Percentiles rank a stretch among this genome's conserved stretches.
Evolutionary conservation across 2,888 invertebrate species (phyloP).

Genomic region (Noctua pronuba): DNA sequence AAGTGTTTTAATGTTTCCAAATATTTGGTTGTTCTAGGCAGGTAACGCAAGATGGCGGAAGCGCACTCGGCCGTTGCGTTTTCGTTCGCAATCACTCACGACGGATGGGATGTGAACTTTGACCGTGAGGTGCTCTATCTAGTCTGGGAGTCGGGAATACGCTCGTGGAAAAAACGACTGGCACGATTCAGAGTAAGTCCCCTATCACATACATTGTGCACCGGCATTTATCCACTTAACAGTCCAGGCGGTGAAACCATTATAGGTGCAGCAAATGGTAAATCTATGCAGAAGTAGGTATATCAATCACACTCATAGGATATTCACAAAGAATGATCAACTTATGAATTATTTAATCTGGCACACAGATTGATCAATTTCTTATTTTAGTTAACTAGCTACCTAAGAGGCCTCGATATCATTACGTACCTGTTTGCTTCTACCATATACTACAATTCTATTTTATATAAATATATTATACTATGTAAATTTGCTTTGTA

Average conservation of each 20-base stretch:
- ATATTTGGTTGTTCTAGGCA: slow-evolving; percentile 57
- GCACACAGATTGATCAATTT: neutral
- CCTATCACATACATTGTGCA: neutral
- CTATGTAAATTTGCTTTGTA: slow-evolving; percentile 43
- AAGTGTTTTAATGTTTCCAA: neutral
- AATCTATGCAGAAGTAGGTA: slow-evolving; percentile 3
- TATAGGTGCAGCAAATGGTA: slow-evolving; percentile 12
- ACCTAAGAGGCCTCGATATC: slow-evolving; percentile 8
- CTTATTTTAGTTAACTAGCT: neutral
- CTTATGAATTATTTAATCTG: neutral
- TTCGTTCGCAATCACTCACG: slow-evolving; percentile 99
- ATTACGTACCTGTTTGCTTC: slow-evolving; percentile 12
- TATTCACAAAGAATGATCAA: neutral
- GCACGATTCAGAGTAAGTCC: slow-evolving; percentile 96
- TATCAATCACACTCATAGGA: neutral
- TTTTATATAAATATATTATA: slow-evolving; percentile 16
- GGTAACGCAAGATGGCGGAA: slow-evolving; percentile 95
- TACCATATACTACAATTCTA: neutral
- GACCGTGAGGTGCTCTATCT: slow-evolving; percentile 98
- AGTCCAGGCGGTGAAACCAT: neutral
- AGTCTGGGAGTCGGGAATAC: slow-evolving; percentile 98
- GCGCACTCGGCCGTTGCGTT: slow-evolving; percentile 99
- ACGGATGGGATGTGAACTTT: slow-evolving; percentile 99
- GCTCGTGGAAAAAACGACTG: slow-evolving; percentile 98
- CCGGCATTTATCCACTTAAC: neutral